These are phyloP conservation scores for Poeciliopsis gracilis DNA, from an alignment of 2,797 vertebrate species.

Conservation along the genomic window DNA sequence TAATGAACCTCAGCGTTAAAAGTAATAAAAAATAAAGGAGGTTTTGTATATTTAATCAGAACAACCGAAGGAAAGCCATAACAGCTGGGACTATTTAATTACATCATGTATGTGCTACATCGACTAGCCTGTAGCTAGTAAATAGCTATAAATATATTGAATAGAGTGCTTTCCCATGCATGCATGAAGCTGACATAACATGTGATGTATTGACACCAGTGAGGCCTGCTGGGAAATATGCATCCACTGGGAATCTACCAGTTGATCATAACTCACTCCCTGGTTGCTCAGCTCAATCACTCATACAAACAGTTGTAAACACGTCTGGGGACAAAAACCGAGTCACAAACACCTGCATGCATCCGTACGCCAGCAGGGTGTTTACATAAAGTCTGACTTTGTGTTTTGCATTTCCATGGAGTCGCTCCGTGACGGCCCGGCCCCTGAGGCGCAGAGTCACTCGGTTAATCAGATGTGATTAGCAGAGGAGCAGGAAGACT, in stretches of 20 bases:
- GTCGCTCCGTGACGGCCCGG: constrained; percentile 21
- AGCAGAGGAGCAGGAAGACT: constrained; percentile 37
- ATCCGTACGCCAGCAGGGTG: constrained; percentile 20
- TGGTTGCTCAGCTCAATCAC: constrained; percentile 48
- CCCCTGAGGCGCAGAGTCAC: constrained; percentile 36
- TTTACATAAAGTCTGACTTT: constrained; percentile 8
- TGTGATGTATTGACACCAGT: constrained; percentile 35
- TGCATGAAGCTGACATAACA: constrained; percentile 23
- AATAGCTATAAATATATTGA: not conserved
- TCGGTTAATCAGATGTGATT: constrained; percentile 59
- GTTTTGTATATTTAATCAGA: not conserved
- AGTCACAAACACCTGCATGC: constrained; percentile 28
- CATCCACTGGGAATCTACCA: constrained; percentile 48
- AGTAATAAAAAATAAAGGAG: not conserved
- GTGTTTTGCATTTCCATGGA: constrained; percentile 51
- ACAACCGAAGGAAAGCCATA: not conserved
- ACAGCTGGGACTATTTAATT: not conserved
- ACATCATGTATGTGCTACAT: constrained; percentile 6
- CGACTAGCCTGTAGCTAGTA: not conserved
- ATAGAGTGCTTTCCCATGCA: not conserved
- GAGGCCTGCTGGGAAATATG: constrained; percentile 60
- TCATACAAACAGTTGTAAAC: constrained; percentile 1
- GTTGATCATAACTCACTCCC: constrained; percentile 68
- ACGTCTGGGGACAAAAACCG: constrained; percentile 42
- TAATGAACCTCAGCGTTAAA: not conserved